Percentiles rank a stretch among this genome's conserved stretches.
Evolutionary conservation across 2,797 vertebrate genomes (phyloP).

Genomic region (Ptychobarbus kaznakovi): DNA sequence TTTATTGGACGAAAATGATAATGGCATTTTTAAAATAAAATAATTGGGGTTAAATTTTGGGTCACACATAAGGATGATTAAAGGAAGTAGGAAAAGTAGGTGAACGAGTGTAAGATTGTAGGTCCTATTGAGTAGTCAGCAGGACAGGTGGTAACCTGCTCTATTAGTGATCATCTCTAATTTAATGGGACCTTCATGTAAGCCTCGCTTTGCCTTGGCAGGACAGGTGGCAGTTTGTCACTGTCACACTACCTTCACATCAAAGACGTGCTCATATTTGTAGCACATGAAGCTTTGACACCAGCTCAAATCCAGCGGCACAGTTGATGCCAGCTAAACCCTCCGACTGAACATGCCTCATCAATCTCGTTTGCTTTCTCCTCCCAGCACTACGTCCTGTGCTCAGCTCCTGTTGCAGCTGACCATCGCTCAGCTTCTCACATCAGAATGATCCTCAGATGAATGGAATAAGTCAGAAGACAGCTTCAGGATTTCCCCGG

Average conservation of each 20-base stretch:
- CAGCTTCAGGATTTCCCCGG: slow-evolving; percentile 67
- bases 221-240: slow-evolving; percentile 64
- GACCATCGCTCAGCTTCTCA: slow-evolving; percentile 24
- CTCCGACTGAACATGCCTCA: slow-evolving; percentile 62
- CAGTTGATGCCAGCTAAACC: slow-evolving; percentile 51
- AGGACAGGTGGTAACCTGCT: slow-evolving; percentile 73
- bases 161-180: slow-evolving; percentile 72
- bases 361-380: slow-evolving; percentile 49
- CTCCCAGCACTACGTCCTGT: slow-evolving; percentile 19
- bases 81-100: slow-evolving; percentile 40
- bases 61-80: slow-evolving; percentile 13
- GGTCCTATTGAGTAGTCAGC: not conserved
- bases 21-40: not conserved
- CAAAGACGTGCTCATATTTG: slow-evolving; percentile 60
- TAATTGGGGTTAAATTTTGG: not conserved
- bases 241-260: slow-evolving; percentile 68
- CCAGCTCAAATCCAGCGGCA: slow-evolving; percentile 69
- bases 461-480: slow-evolving; percentile 66
- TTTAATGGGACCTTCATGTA: slow-evolving; percentile 72
- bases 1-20: not conserved
- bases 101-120: slow-evolving; percentile 45
- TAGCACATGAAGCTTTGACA: slow-evolving; percentile 57
- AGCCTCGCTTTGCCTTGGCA: slow-evolving; percentile 62
- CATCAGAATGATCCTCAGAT: slow-evolving; percentile 65
- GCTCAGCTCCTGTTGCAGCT: slow-evolving; percentile 48